A percentile compares a stretch with the other conserved stretches of the same genome.
Evolutionary conservation across 2,888 invertebrate genomes (phyloP).

Genomic region (Tenthredo distinguenda): DNA sequence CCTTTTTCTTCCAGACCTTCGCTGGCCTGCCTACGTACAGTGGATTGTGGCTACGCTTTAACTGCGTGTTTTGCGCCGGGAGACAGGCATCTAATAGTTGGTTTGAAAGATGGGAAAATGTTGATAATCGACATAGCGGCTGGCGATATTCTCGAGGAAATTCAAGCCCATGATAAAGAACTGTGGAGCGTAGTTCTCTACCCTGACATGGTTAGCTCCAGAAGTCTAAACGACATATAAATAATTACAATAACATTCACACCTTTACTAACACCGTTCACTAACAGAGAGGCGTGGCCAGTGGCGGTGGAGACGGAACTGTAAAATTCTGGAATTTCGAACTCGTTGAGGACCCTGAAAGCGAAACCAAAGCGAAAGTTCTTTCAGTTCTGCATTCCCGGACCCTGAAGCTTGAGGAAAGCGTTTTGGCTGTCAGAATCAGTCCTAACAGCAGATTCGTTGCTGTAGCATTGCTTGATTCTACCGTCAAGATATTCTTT

Average conservation of each 20-base stretch:
- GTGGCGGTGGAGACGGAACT: constrained; percentile 93
- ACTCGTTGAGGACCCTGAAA: constrained; percentile 85
- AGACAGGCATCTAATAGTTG: constrained; percentile 94
- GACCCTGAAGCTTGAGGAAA: constrained; percentile 93
- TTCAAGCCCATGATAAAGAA: constrained; percentile 90
- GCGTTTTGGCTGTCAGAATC: constrained; percentile 89
- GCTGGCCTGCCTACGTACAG: constrained; percentile 83
- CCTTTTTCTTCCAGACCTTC: constrained; percentile 78
- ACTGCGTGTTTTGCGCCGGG: constrained; percentile 91
- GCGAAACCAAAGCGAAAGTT: constrained; percentile 84
- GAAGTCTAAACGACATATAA: background rate
- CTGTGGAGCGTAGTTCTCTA: constrained; percentile 89
- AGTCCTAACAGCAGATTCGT: constrained; percentile 93
- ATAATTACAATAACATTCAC: constrained; percentile 15
- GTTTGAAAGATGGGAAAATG: constrained; percentile 90
- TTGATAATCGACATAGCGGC: constrained; percentile 92
- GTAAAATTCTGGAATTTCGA: constrained; percentile 98
- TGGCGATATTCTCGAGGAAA: constrained; percentile 89
- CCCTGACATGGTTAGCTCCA: constrained; percentile 86
- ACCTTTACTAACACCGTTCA: constrained; percentile 63
- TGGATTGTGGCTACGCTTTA: constrained; percentile 85
- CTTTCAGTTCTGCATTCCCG: constrained; percentile 89
- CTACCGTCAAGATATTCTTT: constrained; percentile 97
- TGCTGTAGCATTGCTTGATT: constrained; percentile 94
- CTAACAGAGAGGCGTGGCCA: constrained; percentile 86